Conservation (phyloP, 1,140 invertebrate species). For the Nylanderia fulva region DNA sequence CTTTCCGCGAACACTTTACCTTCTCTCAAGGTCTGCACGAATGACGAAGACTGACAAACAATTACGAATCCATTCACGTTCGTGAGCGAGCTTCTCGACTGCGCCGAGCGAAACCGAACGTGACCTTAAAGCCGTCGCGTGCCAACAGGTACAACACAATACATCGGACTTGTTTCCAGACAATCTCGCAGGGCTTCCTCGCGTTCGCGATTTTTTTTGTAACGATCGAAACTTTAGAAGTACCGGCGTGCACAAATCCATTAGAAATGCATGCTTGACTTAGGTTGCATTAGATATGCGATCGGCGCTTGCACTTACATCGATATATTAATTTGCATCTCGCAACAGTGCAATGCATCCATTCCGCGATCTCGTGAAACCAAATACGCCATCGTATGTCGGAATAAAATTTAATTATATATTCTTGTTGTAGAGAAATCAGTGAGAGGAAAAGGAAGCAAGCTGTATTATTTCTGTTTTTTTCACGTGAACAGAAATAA, state of each 20-base stretch:
- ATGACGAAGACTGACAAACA: conserved; percentile 12
- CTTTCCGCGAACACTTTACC: neutral
- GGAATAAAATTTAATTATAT: conserved; percentile 19
- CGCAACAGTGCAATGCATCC: conserved; percentile 23
- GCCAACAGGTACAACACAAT: conserved; percentile 61
- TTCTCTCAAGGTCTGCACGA: conserved; percentile 37
- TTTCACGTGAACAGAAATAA: neutral
- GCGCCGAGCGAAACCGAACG: conserved; percentile 50
- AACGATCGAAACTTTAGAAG: conserved; percentile 55
- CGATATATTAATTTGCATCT: conserved; percentile 44
- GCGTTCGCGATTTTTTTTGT: conserved; percentile 32
- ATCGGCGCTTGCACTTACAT: conserved; percentile 22
- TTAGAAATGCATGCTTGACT: conserved; percentile 53
- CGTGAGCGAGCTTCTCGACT: conserved; percentile 34
- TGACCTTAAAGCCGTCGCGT: conserved; percentile 70
- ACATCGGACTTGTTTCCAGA: conserved; percentile 55
- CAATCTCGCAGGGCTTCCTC: conserved; percentile 67
- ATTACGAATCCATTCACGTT: conserved; percentile 54
- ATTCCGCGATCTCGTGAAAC: neutral
- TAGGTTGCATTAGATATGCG: conserved; percentile 25
- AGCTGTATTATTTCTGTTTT: neutral
- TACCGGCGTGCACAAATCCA: conserved; percentile 1
- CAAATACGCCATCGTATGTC: neutral
- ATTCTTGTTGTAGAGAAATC: neutral
- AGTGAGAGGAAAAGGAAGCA: neutral